A percentile compares a stretch with the other conserved stretches of the same genome.
These are phyloP conservation scores for Heliconius hermathena DNA, from an alignment of 1,140 invertebrate species.

Conservation along the genomic window DNA sequence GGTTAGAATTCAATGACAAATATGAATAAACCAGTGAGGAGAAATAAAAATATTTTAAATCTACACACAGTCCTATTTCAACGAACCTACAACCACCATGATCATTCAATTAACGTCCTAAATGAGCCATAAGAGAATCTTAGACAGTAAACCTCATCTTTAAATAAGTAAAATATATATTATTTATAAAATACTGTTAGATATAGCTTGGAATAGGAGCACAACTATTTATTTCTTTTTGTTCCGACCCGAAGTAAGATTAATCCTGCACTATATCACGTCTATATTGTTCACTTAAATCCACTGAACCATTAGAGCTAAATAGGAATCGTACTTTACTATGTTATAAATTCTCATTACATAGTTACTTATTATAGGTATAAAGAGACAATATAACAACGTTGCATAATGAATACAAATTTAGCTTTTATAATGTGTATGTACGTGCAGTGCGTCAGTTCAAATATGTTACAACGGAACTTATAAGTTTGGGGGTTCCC, in stretches of 20 bases:
- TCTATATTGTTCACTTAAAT: constrained; percentile 1
- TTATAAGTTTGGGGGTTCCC: neutral
- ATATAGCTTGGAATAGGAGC: neutral
- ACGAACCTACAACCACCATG: neutral
- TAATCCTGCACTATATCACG: neutral
- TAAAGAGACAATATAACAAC: constrained; percentile 5
- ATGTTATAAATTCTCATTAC: neutral
- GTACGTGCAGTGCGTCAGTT: constrained; percentile 6
- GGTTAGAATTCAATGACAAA: neutral
- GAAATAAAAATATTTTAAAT: neutral
- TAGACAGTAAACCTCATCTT: too few relatives aligned
- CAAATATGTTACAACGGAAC: neutral
- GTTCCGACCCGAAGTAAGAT: neutral
- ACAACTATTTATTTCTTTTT: neutral
- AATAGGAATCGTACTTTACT: neutral
- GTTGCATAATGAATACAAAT: constrained; percentile 21
- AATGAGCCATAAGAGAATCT: too few relatives aligned
- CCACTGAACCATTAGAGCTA: neutral
- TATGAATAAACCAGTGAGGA: neutral
- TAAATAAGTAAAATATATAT: too few relatives aligned
- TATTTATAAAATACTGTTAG: too few relatives aligned
- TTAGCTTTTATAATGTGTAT: neutral
- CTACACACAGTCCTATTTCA: neutral
- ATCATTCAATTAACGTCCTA: too few relatives aligned
- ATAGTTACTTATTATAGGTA: neutral